Conservation (phyloP, 2,888 invertebrate species). For the Aethes cnicana region DNA sequence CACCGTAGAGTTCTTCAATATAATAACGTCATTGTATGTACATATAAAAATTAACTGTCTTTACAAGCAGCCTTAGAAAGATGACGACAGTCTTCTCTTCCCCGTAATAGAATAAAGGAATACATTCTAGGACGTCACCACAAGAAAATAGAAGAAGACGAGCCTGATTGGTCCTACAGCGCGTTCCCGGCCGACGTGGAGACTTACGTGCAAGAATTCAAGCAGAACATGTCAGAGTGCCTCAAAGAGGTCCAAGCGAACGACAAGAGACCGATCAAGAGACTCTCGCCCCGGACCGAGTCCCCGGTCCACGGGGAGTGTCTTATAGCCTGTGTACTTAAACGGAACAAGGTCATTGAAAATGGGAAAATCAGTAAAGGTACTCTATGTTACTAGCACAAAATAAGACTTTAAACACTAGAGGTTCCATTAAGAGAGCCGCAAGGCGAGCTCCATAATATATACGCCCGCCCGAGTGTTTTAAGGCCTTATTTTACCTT, state of each 20-base stretch:
- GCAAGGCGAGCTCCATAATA: no score
- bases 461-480: no score
- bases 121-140: conserved; percentile 32
- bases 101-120: conserved; percentile 24
- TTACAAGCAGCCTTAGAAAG: not conserved
- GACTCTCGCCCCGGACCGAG: conserved; percentile 62
- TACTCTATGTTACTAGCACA: no score
- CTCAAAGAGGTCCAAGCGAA: conserved; percentile 64
- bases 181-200: conserved; percentile 57
- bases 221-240: conserved; percentile 70
- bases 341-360: conserved; percentile 64
- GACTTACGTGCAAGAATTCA: conserved; percentile 60
- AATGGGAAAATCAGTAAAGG: conserved; percentile 70
- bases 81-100: no score
- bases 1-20: no score
- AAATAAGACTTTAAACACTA: no score
- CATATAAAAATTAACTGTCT: no score
- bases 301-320: conserved; percentile 73
- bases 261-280: conserved; percentile 55
- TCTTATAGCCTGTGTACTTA: conserved; percentile 71
- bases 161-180: conserved; percentile 81
- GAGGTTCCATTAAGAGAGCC: no score
- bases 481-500: no score
- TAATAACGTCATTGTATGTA: no score
- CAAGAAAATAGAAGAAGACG: conserved; percentile 42